Percentiles rank a stretch among this genome's conserved stretches.
Evolutionary conservation across 1,140 invertebrate species (phyloP).

Genomic region (Drosophila auraria): DNA sequence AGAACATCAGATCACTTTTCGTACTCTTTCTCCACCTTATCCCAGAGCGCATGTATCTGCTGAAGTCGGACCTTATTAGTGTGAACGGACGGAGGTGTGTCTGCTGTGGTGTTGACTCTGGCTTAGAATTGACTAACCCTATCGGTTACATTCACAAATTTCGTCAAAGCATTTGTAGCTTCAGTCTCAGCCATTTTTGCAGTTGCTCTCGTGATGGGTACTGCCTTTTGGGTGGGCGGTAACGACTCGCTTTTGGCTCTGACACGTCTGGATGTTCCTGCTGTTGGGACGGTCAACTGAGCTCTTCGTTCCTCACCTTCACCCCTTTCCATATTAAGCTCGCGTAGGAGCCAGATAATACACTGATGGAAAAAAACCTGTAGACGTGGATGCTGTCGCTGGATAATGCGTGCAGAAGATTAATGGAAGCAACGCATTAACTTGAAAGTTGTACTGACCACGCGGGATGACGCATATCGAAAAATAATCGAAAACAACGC

Average conservation of each 20-base stretch:
- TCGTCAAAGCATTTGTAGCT: not conserved
- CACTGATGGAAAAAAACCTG: not conserved
- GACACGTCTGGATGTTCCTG: not conserved
- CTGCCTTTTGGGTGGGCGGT: not conserved
- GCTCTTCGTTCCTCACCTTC: not conserved
- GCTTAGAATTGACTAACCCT: not conserved
- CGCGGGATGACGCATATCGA: too few relatives aligned
- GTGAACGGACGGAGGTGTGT: not conserved
- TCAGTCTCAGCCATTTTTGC: not conserved
- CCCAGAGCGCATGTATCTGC: not conserved
- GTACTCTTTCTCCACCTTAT: not conserved
- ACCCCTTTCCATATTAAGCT: too few relatives aligned
- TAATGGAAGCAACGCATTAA: too few relatives aligned
- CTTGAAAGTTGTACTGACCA: too few relatives aligned
- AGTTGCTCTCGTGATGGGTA: not conserved
- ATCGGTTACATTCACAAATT: not conserved
- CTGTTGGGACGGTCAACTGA: not conserved
- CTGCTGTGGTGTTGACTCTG: not conserved
- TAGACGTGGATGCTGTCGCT: not conserved
- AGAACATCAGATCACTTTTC: not conserved
- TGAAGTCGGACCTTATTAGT: not conserved
- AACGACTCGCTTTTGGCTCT: conserved; percentile 1
- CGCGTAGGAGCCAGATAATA: not conserved
- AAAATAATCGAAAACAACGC: too few relatives aligned
- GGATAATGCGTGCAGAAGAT: not conserved